phyloP scores from a whole-genome alignment of 2,113 vertebrate genomes.

The Macheiramphus alcinus region DNA sequence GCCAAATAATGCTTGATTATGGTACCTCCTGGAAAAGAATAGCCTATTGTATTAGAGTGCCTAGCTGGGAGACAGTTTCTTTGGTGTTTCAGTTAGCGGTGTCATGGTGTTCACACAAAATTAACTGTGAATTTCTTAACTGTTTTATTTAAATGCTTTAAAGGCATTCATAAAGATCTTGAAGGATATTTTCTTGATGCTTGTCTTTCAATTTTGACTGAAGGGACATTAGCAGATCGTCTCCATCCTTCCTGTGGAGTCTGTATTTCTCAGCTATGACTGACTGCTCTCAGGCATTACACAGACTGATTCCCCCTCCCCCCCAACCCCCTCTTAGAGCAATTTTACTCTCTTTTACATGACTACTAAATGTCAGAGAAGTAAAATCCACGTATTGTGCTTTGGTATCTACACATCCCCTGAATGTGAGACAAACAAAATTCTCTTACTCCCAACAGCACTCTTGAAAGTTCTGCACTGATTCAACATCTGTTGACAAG shows the following conservation, averaged over 20 bases:
- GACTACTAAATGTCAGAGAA: background rate
- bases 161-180: background rate
- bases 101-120: background rate
- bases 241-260: background rate
- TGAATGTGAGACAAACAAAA: background rate
- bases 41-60: background rate
- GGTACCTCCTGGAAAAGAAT: background rate
- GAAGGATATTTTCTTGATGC: background rate
- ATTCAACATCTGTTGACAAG: conserved; percentile 13
- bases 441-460: background rate
- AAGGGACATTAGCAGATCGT: background rate
- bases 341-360: background rate
- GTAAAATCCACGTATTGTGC: background rate
- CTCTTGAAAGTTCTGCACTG: background rate
- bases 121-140: background rate
- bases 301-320: background rate
- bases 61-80: background rate
- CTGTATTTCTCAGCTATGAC: background rate
- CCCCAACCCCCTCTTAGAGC: background rate
- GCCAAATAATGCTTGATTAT: background rate
- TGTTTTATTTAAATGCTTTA: background rate
- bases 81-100: background rate
- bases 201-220: background rate
- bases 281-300: background rate
- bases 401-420: background rate